Evolutionary conservation across 2,888 invertebrate genomes (phyloP).

Genomic region (Erebia aethiops): DNA sequence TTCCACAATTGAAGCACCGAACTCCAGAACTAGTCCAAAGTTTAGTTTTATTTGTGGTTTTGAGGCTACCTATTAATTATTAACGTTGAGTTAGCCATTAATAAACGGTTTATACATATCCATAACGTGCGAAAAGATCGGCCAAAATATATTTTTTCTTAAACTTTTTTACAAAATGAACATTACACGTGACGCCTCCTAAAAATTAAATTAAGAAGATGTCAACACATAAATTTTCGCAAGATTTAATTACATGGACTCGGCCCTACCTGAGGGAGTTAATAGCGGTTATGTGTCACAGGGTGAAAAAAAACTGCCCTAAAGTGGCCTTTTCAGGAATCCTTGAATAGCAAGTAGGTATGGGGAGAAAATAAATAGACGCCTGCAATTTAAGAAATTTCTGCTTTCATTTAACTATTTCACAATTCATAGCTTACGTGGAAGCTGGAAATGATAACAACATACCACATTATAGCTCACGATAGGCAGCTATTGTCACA

Average conservation of each 20-base stretch:
- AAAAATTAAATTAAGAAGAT: constrained; percentile 76
- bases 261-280: constrained; percentile 64
- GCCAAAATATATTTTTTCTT: not conserved
- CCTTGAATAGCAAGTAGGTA: constrained; percentile 3
- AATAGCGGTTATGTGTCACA: constrained; percentile 76
- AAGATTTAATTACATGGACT: constrained; percentile 77
- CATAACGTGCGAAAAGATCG: not conserved
- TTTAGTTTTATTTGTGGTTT: no score
- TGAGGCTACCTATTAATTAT: no score
- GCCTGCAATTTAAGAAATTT: no score
- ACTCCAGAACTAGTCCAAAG: not conserved
- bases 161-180: not conserved
- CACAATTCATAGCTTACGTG: no score
- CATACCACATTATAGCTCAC: no score
- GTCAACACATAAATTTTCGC: constrained; percentile 74
- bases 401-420: no score
- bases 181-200: constrained; percentile 59
- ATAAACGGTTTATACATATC: not conserved
- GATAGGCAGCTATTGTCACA: no score
- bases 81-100: not conserved
- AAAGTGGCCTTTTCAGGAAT: constrained; percentile 48
- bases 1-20: not conserved
- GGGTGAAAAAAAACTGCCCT: constrained; percentile 68
- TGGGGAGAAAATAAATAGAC: constrained; percentile 46
- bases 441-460: no score